These are phyloP conservation scores for Leptinotarsa peninsularis DNA, from an alignment of 2,888 invertebrate genomes.

Conservation along the genomic window DNA sequence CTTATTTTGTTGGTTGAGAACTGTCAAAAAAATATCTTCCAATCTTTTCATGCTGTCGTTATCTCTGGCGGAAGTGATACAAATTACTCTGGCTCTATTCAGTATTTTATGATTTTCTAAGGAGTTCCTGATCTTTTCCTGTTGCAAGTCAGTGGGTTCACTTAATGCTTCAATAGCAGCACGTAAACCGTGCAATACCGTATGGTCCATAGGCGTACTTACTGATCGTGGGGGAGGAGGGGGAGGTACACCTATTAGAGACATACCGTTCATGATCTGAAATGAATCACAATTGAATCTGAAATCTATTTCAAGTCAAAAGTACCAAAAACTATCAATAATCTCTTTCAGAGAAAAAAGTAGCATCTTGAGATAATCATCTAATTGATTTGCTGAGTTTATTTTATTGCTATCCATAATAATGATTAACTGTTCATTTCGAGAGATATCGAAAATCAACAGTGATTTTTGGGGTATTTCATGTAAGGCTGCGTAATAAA, in stretches of 20 bases:
- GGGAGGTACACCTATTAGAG: constrained; percentile 84
- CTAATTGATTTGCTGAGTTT: no score
- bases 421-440: no score
- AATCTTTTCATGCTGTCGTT: constrained; percentile 87
- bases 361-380: no score
- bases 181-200: constrained; percentile 85
- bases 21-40: constrained; percentile 87
- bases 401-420: no score
- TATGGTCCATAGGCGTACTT: constrained; percentile 74
- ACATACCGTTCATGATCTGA: constrained; percentile 85
- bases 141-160: constrained; percentile 83
- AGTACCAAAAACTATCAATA: background rate
- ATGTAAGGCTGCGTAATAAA: no score
- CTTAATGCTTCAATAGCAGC: constrained; percentile 88
- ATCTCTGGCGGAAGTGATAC: constrained; percentile 89
- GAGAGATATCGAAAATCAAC: no score
- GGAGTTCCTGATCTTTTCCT: constrained; percentile 67
- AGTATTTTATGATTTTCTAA: constrained; percentile 61
- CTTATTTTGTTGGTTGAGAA: constrained; percentile 85
- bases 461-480: no score
- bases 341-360: no score
- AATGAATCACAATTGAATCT: constrained; percentile 45
- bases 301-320: background rate
- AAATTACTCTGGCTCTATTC: constrained; percentile 85
- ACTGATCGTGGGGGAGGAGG: constrained; percentile 67